Conservation (phyloP, 92 coral and sea anemone species). For the Desmophyllum pertusum region DNA sequence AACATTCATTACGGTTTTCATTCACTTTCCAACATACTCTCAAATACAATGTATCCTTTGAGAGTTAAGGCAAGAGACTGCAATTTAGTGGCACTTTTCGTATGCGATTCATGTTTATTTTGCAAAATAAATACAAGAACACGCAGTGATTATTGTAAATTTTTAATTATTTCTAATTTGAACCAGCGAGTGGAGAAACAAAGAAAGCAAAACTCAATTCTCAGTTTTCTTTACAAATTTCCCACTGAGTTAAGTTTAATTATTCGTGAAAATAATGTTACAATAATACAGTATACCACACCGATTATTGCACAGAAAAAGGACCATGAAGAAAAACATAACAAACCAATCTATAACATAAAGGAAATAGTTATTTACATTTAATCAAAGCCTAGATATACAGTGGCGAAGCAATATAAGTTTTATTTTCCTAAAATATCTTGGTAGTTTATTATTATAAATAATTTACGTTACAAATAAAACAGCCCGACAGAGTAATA, state of each 20-base stretch:
- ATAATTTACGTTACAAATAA: constrained; percentile 1
- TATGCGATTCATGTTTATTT: constrained; percentile 1
- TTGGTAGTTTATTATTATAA: background rate
- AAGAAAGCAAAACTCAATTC: background rate
- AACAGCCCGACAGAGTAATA: too few species aligned
- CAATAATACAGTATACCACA: too few species aligned
- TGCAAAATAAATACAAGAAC: background rate
- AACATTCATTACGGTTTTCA: background rate
- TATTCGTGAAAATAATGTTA: background rate
- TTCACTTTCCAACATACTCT: background rate
- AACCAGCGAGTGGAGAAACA: background rate
- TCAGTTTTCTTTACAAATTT: background rate
- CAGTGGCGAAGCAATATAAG: background rate
- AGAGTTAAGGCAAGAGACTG: background rate
- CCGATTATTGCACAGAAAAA: too few species aligned
- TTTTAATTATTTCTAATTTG: background rate
- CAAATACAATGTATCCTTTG: background rate
- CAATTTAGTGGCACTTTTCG: background rate
- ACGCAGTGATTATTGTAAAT: background rate
- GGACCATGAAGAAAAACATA: too few species aligned
- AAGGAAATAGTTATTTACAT: background rate
- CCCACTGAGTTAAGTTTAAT: background rate
- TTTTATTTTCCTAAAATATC: background rate
- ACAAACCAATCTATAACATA: background rate
- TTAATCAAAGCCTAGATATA: background rate